Evolutionary conservation across 2,113 vertebrate genomes (phyloP).

Genomic region (Spheniscus mendiculus): DNA sequence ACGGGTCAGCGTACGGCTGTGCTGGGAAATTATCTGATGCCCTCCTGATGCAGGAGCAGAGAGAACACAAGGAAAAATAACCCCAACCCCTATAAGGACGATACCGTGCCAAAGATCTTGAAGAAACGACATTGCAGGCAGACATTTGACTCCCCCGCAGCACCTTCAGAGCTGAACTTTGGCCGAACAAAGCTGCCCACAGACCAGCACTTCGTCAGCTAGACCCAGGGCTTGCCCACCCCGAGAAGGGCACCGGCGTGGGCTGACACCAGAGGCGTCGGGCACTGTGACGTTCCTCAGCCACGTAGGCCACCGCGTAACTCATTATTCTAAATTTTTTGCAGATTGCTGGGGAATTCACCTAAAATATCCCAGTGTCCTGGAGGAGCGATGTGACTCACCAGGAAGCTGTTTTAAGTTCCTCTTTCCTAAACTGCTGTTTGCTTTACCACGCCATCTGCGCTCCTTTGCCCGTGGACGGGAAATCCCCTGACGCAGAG

Average conservation of each 20-base stretch:
- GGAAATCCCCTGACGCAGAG: neutral
- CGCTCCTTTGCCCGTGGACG: fast-evolving
- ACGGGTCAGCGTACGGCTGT: fast-evolving
- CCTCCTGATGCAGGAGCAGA: neutral
- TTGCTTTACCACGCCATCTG: fast-evolving
- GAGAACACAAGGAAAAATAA: neutral
- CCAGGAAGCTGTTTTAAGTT: neutral
- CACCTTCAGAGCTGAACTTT: fast-evolving
- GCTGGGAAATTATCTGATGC: fast-evolving
- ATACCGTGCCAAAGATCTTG: fast-evolving
- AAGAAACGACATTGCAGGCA: fast-evolving
- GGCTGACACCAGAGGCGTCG: neutral
- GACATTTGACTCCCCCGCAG: fast-evolving
- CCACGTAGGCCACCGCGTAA: fast-evolving
- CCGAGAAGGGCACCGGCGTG: fast-evolving
- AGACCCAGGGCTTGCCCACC: no score
- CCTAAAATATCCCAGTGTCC: neutral
- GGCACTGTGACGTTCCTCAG: fast-evolving
- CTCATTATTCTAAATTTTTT: fast-evolving
- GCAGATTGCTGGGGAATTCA: neutral
- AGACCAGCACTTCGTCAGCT: fast-evolving
- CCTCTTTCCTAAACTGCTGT: fast-evolving
- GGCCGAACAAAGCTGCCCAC: neutral
- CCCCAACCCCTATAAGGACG: fast-evolving
- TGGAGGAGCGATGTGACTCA: neutral